Percentiles rank a stretch among this genome's conserved stretches.
These are phyloP conservation scores for Epicauta chinensis DNA, from an alignment of 1,140 invertebrate species.

Conservation along the genomic window DNA sequence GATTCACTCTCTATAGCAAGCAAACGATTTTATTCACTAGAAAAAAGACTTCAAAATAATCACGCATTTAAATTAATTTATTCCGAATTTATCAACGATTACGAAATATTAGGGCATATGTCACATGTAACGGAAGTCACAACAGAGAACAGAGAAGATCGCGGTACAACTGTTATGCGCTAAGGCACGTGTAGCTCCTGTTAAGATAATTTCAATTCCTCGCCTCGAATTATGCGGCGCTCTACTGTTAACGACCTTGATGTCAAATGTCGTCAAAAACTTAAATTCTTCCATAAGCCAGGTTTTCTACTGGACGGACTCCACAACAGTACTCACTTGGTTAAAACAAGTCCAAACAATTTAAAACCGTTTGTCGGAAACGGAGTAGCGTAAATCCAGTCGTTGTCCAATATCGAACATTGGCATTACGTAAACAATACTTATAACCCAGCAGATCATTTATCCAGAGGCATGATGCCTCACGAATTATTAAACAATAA, in stretches of 20 bases:
- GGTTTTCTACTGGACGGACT: not conserved
- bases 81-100: no score
- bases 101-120: no score
- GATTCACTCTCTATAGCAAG: no score
- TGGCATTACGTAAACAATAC: conserved; percentile 35
- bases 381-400: not conserved
- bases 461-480: conserved; percentile 26
- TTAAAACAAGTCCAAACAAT: not conserved
- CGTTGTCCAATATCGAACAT: not conserved
- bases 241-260: not conserved
- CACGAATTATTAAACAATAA: conserved; percentile 21
- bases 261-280: not conserved
- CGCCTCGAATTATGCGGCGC: not conserved
- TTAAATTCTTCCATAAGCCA: not conserved
- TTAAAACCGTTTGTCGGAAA: conserved; percentile 1
- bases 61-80: no score
- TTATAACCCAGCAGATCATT: conserved; percentile 44
- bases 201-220: not conserved
- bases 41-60: no score
- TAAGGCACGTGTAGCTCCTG: conserved; percentile 25
- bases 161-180: conserved; percentile 22
- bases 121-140: no score
- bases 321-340: not conserved
- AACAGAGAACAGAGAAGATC: no score
- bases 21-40: no score